Evolutionary conservation across 2,113 vertebrate genomes (phyloP).

Genomic region (Trogon surrucura): DNA sequence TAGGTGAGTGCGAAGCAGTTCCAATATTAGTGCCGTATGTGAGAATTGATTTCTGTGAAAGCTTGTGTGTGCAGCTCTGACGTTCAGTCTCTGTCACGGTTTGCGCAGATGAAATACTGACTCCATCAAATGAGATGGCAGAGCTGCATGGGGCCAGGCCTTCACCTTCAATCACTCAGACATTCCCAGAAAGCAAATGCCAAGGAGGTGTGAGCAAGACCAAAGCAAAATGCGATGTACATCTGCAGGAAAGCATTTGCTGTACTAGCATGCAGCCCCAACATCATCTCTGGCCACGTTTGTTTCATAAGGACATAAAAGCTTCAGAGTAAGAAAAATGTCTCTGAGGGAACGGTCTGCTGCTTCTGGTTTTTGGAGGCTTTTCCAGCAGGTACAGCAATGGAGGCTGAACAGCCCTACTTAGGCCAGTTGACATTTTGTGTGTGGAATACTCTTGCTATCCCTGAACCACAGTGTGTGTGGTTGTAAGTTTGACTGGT

Average conservation of each 20-base stretch:
- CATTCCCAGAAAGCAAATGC: not conserved
- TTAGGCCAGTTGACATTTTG: not conserved
- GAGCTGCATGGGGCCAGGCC: slow-evolving; percentile 22
- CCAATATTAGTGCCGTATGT: not conserved
- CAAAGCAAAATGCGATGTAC: not conserved
- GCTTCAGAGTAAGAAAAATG: not conserved
- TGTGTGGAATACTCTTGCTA: not conserved
- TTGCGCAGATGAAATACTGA: not conserved
- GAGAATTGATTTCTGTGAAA: slow-evolving; percentile 46
- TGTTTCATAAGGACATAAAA: not conserved
- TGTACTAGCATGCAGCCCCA: not conserved
- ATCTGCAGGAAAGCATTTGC: not conserved
- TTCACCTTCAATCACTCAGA: not conserved
- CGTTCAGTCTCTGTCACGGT: slow-evolving; percentile 26
- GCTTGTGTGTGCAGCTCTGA: not conserved
- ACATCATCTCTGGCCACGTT: not conserved
- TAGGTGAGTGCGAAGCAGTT: slow-evolving; percentile 3
- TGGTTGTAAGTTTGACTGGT: not conserved
- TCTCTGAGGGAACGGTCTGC: not conserved
- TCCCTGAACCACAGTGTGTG: not conserved
- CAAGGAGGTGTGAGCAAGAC: not conserved
- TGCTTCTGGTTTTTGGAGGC: not conserved
- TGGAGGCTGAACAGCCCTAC: not conserved
- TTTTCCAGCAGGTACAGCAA: not conserved
- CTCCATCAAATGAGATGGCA: not conserved